Conservation (phyloP, 2,113 vertebrate genomes). For the Seriola quinqueradiata region DNA sequence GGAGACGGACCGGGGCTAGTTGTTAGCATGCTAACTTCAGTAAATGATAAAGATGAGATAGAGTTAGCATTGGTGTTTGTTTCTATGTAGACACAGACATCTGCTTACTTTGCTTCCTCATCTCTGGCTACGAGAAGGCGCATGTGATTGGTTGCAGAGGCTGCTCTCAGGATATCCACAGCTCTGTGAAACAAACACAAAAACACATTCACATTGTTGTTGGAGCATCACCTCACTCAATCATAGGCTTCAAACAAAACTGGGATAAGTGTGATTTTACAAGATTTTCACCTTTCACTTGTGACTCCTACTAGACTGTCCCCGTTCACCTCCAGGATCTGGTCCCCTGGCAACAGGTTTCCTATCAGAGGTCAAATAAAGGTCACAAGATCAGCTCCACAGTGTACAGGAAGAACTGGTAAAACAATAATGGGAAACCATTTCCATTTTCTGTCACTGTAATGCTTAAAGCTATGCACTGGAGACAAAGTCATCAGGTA, state of each 20-base stretch:
- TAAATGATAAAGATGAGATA: too few relatives aligned
- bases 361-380: conserved; percentile 77
- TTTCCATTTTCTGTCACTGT: too few relatives aligned
- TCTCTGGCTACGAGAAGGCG: conserved; percentile 91
- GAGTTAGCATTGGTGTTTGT: too few relatives aligned
- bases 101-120: conserved; percentile 89
- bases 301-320: conserved; percentile 91
- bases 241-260: not conserved
- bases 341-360: conserved; percentile 91
- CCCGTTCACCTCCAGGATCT: conserved; percentile 94
- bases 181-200: conserved; percentile 81
- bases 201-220: not conserved
- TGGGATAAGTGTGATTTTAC: not conserved
- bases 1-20: too few relatives aligned
- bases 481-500: too few relatives aligned
- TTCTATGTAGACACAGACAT: too few relatives aligned
- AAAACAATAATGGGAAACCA: too few relatives aligned
- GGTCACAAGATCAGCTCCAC: not conserved
- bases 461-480: too few relatives aligned
- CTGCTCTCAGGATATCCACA: conserved; percentile 90
- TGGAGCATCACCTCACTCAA: not conserved
- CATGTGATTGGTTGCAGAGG: conserved; percentile 92
- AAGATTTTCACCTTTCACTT: conserved; percentile 87
- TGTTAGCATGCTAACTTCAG: too few relatives aligned
- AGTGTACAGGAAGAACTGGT: not conserved